Evolutionary conservation across 23 tunicate genomes (phyloP), one percentile per base, ranked within the genome.

Genomic region (Phallusia fumigata): DNA sequence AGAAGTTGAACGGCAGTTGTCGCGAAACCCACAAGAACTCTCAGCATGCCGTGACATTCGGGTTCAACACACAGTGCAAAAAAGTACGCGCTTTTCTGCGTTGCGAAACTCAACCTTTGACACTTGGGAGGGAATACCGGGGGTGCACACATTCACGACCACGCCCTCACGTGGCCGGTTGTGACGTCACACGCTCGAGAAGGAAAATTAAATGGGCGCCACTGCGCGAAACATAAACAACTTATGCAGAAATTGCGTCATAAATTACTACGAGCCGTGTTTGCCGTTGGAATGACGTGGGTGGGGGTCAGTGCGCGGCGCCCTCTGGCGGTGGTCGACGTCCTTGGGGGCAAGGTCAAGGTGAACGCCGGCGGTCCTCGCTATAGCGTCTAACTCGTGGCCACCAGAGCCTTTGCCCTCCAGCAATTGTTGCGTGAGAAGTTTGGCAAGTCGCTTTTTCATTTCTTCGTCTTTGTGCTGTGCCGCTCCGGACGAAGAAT

Each of bases 401-500:
- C 82, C 88, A 26, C 79, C 44, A 24, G 72, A 36, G 18, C n/a
- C 28, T 19, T 65, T 82, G 52, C 79, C 44, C 8, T 58, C 51
- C 33, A 84, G 82, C 33, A 84, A 58, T 78, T 84, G 88, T 33
- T 78, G 88, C 5, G 88, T 65, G 33, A 84, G 44, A 35, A 84
- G 53, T 31, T 84, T 77, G 16, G 88, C 88, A 18, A 84, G 74
- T 30, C 88, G 77, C 35, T 84, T 84, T 77, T 84, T 84, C 82
- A 84, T 53, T 13, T 84, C 81, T 18, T 65, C 76, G 47, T 78
- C 82, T 22, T 82, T 58, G 28, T 58, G 69, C 16, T 58, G 69
- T 22, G 28, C 69, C 8, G 69, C 69, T 5, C 47, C 47, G 47
- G 47, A 40, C 47, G 47, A 40, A 5, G 69, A 58, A 58, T 22